phyloP scores from a whole-genome alignment of 2,113 vertebrate species.

The Proterorhinus semilunaris region DNA sequence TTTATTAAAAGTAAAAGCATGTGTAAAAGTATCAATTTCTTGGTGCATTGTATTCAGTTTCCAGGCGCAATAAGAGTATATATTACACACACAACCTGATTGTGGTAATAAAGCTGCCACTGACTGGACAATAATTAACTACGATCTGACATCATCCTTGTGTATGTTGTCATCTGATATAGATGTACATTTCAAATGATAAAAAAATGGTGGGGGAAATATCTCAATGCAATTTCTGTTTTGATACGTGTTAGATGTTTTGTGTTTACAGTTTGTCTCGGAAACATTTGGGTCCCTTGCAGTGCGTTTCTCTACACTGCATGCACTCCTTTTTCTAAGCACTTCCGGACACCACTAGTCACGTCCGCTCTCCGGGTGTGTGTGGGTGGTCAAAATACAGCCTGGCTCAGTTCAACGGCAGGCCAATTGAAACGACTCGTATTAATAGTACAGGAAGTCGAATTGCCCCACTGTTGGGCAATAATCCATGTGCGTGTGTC shows the following conservation, averaged over 20 bases:
- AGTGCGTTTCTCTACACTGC: background rate
- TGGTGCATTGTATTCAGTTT: background rate
- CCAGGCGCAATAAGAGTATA: constrained; percentile 16
- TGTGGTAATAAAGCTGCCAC: constrained; percentile 20
- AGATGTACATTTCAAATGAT: too few relatives aligned
- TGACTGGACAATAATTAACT: constrained; percentile 46
- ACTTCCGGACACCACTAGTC: constrained; percentile 34
- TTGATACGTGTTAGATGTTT: background rate
- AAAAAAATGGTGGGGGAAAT: too few relatives aligned
- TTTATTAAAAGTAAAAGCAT: background rate
- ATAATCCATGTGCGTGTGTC: background rate
- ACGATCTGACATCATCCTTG: constrained; percentile 45
- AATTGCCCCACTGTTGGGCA: constrained; percentile 5
- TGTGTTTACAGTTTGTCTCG: background rate
- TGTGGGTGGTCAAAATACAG: constrained; percentile 44
- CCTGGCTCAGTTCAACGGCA: constrained; percentile 12
- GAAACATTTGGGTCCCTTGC: background rate
- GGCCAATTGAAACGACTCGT: constrained; percentile 13
- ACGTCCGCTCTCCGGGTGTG: constrained; percentile 34
- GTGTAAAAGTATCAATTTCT: background rate
- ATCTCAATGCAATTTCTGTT: background rate
- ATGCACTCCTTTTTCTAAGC: constrained; percentile 19
- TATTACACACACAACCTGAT: background rate
- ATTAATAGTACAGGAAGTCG: constrained; percentile 22
- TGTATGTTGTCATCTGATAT: constrained; percentile 39